phyloP scores from a whole-genome alignment of 2,113 vertebrate genomes.

The Lampris megalopsis region DNA sequence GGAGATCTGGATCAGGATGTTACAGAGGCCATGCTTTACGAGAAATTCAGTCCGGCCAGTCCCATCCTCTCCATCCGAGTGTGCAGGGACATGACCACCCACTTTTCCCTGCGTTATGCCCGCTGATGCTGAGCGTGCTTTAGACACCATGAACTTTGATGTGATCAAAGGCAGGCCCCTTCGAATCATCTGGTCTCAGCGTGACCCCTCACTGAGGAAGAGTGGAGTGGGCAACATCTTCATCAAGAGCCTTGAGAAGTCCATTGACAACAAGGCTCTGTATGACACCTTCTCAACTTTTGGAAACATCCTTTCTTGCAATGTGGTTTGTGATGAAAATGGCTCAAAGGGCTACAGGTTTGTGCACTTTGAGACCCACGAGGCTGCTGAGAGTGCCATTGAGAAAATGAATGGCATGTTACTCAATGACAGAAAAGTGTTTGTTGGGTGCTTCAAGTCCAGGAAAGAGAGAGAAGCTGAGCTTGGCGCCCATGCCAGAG shows the following conservation, averaged over 20 bases:
- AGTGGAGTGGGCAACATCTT: slow-evolving; percentile 83
- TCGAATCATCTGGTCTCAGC: no score
- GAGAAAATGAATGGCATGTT: slow-evolving; percentile 84
- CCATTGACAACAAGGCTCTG: slow-evolving; percentile 67
- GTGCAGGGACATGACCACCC: slow-evolving; percentile 87
- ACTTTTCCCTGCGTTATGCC: slow-evolving; percentile 84
- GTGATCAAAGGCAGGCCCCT: no score
- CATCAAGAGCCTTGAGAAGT: slow-evolving; percentile 94
- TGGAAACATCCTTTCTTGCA: no score
- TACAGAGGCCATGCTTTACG: slow-evolving; percentile 87
- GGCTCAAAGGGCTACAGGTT: no score
- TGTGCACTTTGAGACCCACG: slow-evolving; percentile 67
- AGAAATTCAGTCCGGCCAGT: slow-evolving; percentile 87
- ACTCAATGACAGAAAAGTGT: no score
- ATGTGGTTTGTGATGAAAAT: no score
- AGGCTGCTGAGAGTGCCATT: slow-evolving; percentile 93
- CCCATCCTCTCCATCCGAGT: slow-evolving; percentile 86
- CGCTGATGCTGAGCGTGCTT: slow-evolving; percentile 81
- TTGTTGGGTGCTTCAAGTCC: no score
- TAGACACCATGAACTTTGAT: no score
- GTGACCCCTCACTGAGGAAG: no score
- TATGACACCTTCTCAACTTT: no score
- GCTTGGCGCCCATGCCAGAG: no score
- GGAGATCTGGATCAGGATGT: slow-evolving; percentile 77
- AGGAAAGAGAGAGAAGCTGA: no score